These are phyloP conservation scores for Caranx melampygus DNA, from an alignment of 2,113 vertebrate genomes.

Conservation along the genomic window DNA sequence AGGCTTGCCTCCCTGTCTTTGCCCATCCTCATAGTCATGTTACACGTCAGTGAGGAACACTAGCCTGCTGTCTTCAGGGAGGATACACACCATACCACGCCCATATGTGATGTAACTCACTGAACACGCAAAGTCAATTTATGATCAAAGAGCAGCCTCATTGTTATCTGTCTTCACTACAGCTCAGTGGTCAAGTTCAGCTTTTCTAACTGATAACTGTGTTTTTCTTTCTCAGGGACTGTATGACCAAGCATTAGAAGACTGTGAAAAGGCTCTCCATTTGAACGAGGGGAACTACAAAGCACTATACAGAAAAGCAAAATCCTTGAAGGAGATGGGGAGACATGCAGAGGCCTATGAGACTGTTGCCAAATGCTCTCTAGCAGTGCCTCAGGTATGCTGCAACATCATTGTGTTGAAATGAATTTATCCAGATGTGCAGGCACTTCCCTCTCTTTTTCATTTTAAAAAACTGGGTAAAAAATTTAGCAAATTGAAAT, in stretches of 20 bases:
- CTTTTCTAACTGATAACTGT: background rate
- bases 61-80: background rate
- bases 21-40: background rate
- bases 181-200: background rate
- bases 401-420: background rate
- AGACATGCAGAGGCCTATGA: slow-evolving; percentile 93
- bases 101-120: background rate
- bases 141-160: background rate
- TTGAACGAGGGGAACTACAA: slow-evolving; percentile 91
- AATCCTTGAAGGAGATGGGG: slow-evolving; percentile 90
- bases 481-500: slow-evolving; percentile 19
- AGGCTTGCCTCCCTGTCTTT: background rate
- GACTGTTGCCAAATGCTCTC: slow-evolving; percentile 94
- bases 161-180: background rate
- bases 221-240: slow-evolving; percentile 81
- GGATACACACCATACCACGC: slow-evolving; percentile 9
- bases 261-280: slow-evolving; percentile 90
- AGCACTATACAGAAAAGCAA: slow-evolving; percentile 93
- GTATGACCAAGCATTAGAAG: slow-evolving; percentile 90
- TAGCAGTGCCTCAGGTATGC: slow-evolving; percentile 93
- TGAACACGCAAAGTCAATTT: slow-evolving; percentile 19
- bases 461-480: background rate
- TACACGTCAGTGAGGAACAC: background rate
- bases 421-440: background rate
- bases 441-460: background rate